Evolutionary conservation across 2,113 vertebrate genomes (phyloP).

Genomic region (Chionis minor): DNA sequence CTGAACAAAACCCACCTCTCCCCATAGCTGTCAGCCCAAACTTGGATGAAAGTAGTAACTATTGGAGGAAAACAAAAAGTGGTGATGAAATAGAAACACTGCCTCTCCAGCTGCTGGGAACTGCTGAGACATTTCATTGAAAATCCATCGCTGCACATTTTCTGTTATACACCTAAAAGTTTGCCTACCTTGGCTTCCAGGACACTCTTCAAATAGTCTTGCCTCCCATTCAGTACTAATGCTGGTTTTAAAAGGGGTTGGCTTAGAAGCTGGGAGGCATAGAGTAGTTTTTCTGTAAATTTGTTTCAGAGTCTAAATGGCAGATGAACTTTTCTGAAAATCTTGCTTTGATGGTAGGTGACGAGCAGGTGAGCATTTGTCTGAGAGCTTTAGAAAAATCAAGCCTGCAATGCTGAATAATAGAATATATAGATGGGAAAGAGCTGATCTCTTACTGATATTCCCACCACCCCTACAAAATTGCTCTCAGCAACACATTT

Average conservation of each 20-base stretch:
- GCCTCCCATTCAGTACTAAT: not conserved
- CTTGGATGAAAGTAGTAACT: rapidly evolving
- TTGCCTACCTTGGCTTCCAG: not conserved
- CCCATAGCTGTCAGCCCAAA: not conserved
- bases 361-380: not conserved
- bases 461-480: not conserved
- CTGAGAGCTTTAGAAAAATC: constrained; percentile 36
- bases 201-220: not conserved
- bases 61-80: not conserved
- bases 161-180: not conserved
- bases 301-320: not conserved
- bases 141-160: not conserved
- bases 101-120: not conserved
- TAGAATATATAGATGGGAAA: not conserved
- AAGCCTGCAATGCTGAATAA: not conserved
- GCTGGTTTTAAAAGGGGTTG: not conserved
- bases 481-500: not conserved
- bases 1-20: not conserved
- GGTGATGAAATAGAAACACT: not conserved
- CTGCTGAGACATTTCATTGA: not conserved
- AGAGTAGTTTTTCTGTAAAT: not conserved
- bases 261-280: not conserved
- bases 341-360: not conserved
- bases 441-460: not conserved
- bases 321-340: not conserved